Conservation (phyloP, 1,140 invertebrate species). For the Lycorma delicatula region DNA sequence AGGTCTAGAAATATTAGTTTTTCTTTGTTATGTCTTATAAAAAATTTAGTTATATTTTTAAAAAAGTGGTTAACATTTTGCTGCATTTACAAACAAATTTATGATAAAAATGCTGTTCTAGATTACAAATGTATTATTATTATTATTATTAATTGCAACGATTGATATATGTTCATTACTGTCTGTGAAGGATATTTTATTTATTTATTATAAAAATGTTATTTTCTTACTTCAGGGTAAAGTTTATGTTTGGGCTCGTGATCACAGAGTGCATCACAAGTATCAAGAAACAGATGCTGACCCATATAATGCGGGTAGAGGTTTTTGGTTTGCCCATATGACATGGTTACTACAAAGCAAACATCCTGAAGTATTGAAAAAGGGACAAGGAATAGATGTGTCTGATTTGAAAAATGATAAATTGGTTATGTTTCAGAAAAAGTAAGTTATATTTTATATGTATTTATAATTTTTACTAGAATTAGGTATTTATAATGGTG, state of each 20-base stretch:
- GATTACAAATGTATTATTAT: too few relatives aligned
- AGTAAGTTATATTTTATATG: conserved; percentile 30
- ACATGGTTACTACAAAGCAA: conserved; percentile 82
- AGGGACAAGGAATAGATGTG: conserved; percentile 70
- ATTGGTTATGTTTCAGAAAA: conserved; percentile 54
- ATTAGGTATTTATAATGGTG: background rate
- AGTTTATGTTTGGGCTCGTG: conserved; percentile 60
- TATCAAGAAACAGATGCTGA: conserved; percentile 88
- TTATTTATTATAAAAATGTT: too few relatives aligned
- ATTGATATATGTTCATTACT: too few relatives aligned
- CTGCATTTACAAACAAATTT: too few relatives aligned
- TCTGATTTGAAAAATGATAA: conserved; percentile 63
- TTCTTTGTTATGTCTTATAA: too few relatives aligned
- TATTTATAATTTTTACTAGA: conserved; percentile 17
- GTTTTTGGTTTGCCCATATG: conserved; percentile 87
- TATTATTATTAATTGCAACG: too few relatives aligned
- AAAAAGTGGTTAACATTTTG: too few relatives aligned
- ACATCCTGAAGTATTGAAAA: conserved; percentile 72
- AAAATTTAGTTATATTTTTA: too few relatives aligned
- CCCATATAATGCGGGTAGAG: conserved; percentile 63
- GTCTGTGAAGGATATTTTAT: too few relatives aligned
- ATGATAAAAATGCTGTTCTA: too few relatives aligned
- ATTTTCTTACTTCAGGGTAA: background rate
- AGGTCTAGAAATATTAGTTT: too few relatives aligned
- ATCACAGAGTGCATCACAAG: conserved; percentile 88